These are phyloP conservation scores for Telenomus remus DNA, from an alignment of 1,140 invertebrate genomes.

Conservation along the genomic window DNA sequence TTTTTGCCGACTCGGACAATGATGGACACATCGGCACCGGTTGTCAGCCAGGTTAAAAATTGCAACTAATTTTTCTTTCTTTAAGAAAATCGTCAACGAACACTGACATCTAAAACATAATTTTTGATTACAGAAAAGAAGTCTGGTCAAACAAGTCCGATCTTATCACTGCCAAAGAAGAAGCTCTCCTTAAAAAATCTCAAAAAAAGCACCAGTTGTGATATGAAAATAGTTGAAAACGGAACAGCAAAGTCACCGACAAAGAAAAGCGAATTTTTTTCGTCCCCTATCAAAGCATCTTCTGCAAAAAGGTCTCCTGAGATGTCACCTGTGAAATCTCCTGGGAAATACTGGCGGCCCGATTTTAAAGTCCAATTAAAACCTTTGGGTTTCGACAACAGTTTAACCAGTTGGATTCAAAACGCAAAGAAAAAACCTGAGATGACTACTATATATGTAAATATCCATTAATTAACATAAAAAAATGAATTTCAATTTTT, in stretches of 20 bases:
- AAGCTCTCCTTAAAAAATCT: background rate
- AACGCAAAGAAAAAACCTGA: slow-evolving; percentile 25
- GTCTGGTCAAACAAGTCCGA: too few relatives aligned
- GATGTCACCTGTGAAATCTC: background rate
- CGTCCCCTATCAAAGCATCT: background rate
- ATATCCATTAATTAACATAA: too few relatives aligned
- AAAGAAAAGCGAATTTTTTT: background rate
- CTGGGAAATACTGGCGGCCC: slow-evolving; percentile 21
- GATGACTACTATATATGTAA: slow-evolving; percentile 18
- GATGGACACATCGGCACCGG: too few relatives aligned
- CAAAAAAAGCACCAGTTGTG: background rate
- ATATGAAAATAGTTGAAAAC: too few relatives aligned
- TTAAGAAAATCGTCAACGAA: too few relatives aligned
- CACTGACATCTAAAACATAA: too few relatives aligned
- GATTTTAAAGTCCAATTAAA: slow-evolving; percentile 48
- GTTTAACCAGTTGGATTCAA: slow-evolving; percentile 34
- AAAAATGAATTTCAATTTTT: too few relatives aligned
- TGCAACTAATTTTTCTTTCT: too few relatives aligned
- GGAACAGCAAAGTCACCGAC: background rate
- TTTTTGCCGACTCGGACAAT: too few relatives aligned
- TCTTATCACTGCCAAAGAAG: background rate
- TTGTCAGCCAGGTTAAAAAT: too few relatives aligned
- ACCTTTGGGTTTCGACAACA: slow-evolving; percentile 35
- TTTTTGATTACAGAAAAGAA: too few relatives aligned
- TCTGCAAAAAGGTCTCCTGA: background rate